Percentiles rank a stretch among this genome's conserved stretches.
These are phyloP conservation scores for Raja brachyura DNA, from an alignment of 2,113 vertebrate genomes.

Conservation along the genomic window DNA sequence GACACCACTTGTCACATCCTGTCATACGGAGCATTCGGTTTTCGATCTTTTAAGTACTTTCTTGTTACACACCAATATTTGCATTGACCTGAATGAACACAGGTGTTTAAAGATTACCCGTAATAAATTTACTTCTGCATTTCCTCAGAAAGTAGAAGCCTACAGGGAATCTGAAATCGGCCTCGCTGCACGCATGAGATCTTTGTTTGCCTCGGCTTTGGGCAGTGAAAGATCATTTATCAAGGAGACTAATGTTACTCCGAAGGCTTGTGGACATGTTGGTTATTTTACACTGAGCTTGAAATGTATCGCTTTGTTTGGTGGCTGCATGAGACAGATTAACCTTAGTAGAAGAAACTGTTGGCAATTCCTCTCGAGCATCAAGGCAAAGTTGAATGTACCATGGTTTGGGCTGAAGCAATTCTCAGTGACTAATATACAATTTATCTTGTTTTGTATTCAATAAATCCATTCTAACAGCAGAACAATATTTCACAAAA, in stretches of 20 bases:
- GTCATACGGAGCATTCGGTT: background rate
- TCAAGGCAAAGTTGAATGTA: too few relatives aligned
- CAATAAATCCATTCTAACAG: background rate
- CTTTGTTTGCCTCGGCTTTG: too few relatives aligned
- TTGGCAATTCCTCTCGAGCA: too few relatives aligned
- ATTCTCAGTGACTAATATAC: background rate
- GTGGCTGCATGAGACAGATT: slow-evolving; percentile 11
- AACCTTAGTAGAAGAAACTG: background rate
- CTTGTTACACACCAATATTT: background rate
- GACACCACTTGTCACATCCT: background rate
- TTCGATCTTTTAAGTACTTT: background rate
- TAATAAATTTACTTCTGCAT: background rate
- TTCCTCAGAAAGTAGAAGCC: background rate
- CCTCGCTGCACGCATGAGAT: too few relatives aligned
- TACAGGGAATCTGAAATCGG: background rate
- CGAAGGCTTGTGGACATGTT: slow-evolving; percentile 13
- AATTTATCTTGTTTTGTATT: background rate
- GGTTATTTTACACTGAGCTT: background rate
- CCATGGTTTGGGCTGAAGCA: background rate
- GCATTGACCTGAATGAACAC: too few relatives aligned
- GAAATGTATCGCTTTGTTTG: background rate
- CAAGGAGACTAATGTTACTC: background rate
- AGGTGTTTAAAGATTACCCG: background rate
- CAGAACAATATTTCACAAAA: background rate
- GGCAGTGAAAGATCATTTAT: background rate